Conservation (phyloP, 2,888 invertebrate species). For the Chironomus riparius region DNA sequence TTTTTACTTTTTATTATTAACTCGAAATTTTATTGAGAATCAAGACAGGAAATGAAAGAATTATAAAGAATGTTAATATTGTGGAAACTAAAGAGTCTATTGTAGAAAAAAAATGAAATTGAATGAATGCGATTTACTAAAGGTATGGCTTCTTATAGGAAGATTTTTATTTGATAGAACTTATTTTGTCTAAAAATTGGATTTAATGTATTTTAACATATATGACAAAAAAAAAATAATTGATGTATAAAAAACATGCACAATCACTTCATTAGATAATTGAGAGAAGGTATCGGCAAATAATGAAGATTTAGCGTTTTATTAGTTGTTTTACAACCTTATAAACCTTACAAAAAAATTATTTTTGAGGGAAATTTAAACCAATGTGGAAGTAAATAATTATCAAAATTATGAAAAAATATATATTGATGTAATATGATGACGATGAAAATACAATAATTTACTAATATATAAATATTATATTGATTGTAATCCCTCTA, state of each 20-base stretch:
- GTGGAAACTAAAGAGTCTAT: neutral
- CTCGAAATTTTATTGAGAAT: neutral
- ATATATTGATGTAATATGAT: too few species aligned
- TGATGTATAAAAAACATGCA: neutral
- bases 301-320: too few species aligned
- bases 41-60: neutral
- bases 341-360: too few species aligned
- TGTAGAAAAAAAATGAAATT: neutral
- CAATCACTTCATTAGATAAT: neutral
- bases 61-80: neutral
- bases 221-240: neutral
- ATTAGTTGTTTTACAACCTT: too few species aligned
- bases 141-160: neutral
- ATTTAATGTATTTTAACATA: neutral
- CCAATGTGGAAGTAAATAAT: too few species aligned
- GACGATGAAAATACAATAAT: too few species aligned
- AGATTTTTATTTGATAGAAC: neutral
- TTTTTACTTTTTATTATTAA: neutral
- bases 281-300: neutral
- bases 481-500: too few species aligned
- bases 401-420: too few species aligned
- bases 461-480: too few species aligned
- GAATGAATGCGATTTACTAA: neutral
- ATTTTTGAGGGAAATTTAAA: too few species aligned
- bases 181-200: neutral